Evolutionary conservation across 2,797 vertebrate genomes (phyloP).

Genomic region (Poecilia gillii): DNA sequence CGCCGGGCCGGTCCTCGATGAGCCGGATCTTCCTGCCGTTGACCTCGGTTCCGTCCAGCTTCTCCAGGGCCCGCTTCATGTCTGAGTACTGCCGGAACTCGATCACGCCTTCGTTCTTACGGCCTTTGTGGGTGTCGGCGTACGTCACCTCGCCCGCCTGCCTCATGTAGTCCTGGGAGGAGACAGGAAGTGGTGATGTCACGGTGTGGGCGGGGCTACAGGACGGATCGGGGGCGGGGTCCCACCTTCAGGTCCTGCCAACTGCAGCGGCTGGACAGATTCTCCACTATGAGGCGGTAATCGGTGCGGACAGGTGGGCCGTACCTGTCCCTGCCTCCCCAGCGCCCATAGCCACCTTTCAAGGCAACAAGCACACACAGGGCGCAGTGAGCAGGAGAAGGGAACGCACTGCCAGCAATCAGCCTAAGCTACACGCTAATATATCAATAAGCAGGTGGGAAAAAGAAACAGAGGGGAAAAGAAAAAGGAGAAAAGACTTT

Average conservation of each 20-base stretch:
- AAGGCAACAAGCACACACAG: conserved; percentile 77
- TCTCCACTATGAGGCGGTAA: conserved; percentile 98
- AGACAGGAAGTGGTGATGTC: not conserved
- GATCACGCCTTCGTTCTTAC: conserved; percentile 96
- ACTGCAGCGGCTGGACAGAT: conserved; percentile 97
- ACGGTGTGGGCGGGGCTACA: too few species aligned
- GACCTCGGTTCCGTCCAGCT: conserved; percentile 95
- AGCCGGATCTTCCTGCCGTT: conserved; percentile 96
- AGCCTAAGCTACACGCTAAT: conserved; percentile 70
- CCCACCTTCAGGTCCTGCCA: conserved; percentile 98
- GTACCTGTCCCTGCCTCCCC: conserved; percentile 93
- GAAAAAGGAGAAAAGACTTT: conserved; percentile 46
- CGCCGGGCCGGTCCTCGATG: conserved; percentile 94
- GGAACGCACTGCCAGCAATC: conserved; percentile 36
- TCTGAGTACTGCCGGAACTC: conserved; percentile 97
- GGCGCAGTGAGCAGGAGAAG: conserved; percentile 59
- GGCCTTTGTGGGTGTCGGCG: conserved; percentile 95
- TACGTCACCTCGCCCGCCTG: conserved; percentile 99
- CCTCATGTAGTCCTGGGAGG: conserved; percentile 94
- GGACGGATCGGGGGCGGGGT: too few species aligned
- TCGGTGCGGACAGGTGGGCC: conserved; percentile 95
- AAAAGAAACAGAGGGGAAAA: conserved; percentile 53
- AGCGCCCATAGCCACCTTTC: conserved; percentile 97
- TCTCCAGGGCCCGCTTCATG: conserved; percentile 98
- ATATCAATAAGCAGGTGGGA: conserved; percentile 59